Base-by-base conservation (phyloP, 1,140 invertebrate species). In the Spodoptera litura region DNA sequence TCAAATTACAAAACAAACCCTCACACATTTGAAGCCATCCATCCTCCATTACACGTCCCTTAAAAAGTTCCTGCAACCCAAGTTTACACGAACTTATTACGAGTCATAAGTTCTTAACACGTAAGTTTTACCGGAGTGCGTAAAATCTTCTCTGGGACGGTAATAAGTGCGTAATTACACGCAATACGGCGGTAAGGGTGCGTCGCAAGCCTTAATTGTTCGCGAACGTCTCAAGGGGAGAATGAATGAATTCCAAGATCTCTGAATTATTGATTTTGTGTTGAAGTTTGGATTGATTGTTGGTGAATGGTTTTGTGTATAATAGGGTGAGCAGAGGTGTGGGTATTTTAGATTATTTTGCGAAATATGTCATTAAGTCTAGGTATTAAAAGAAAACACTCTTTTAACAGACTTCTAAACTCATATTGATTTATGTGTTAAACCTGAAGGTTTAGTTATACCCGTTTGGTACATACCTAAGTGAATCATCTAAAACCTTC, bases 151-250 rank as follows among this genome's bases (percentile, higher is more conserved):
- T 78, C 83, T 75, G 72, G 74, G 64, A 31, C 31, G 6, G 38
- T 6, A 44, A 83, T 88, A 86, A 91, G 83, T 78, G 81, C 81
- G 89, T 89, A 91, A 92, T 92, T 89, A 91, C 87, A 78, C 68
- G 78, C 81, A 81, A 87, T 88, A 88, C 87, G 86, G 79, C 83
- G 12, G 70, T 62, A 62, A 75, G 80, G 81, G 76, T 68, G 80
- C 75, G 83, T 80, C 62, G 9, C 12, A 56, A 35, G 44, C 59
- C 85, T 87, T 91, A 91, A 92, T 92, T 89, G 90, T 91, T 87
- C 85, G 75, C 55, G 76, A 84, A 83, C 78, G 74, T 78, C 71
- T 78, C 59, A 66, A 55, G 81, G 84, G 80, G 77, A 73, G 81
- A 82, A 82, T 84, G 80, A 85, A 82, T 44, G 38, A 44, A 44